phyloP scores from a whole-genome alignment of 2,797 vertebrate species.

The Perodicticus potto region DNA sequence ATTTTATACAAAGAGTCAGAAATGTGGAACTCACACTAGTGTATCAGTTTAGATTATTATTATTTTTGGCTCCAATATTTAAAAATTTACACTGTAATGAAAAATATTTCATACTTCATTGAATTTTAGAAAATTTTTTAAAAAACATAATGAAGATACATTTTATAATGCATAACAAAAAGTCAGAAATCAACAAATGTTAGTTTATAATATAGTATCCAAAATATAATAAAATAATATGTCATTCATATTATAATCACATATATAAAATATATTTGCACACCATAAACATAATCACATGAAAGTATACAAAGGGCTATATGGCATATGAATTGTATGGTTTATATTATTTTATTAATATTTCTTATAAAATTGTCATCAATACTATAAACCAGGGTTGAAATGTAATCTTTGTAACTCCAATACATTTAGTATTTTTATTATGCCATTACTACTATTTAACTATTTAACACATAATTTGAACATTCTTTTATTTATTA shows the following conservation, averaged over 20 bases:
- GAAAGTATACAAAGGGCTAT: neutral
- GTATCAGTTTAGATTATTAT: neutral
- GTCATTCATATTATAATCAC: neutral
- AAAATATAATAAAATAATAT: neutral
- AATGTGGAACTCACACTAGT: too few species aligned
- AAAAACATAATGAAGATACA: neutral
- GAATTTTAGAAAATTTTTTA: neutral
- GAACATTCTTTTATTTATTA: neutral
- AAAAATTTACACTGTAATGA: neutral
- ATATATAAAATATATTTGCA: neutral
- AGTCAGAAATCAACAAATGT: neutral
- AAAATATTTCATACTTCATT: neutral
- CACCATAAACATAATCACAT: neutral
- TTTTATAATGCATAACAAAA: neutral
- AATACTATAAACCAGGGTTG: neutral
- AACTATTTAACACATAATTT: neutral
- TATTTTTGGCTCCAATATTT: neutral
- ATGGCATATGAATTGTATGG: neutral
- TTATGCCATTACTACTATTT: neutral
- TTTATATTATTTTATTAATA: neutral
- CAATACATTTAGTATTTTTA: neutral
- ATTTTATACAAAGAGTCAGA: neutral
- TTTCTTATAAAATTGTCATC: neutral
- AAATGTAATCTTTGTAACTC: neutral
- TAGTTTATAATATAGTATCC: neutral